Conservation (phyloP, 2,888 invertebrate genomes). For the Tryphoninae sp. region DNA sequence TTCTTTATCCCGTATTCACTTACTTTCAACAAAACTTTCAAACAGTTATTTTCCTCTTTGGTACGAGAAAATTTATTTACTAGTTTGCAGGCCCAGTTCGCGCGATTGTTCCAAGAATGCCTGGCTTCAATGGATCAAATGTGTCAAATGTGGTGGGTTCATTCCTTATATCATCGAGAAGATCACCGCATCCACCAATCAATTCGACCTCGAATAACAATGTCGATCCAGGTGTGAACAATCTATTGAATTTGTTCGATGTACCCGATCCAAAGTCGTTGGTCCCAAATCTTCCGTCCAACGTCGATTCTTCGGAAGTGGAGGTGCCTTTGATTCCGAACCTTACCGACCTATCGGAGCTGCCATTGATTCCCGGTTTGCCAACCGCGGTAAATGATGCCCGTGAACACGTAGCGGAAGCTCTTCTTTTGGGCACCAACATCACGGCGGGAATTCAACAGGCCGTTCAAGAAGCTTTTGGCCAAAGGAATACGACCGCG, state of each 20-base stretch:
- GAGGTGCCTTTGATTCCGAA: conserved; percentile 11
- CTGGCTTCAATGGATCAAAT: conserved; percentile 61
- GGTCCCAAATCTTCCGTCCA: conserved; percentile 35
- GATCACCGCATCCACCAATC: not conserved
- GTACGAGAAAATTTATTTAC: not conserved
- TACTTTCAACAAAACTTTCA: not conserved
- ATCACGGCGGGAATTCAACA: conserved; percentile 63
- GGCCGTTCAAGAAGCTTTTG: conserved; percentile 61
- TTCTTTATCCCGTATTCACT: not conserved
- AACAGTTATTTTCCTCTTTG: not conserved
- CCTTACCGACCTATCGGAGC: conserved; percentile 1
- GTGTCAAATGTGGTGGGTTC: conserved; percentile 20
- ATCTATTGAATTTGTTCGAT: conserved; percentile 20
- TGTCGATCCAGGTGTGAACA: not conserved
- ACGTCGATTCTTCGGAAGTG: not conserved
- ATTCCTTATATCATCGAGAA: conserved; percentile 23
- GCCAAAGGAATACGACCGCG: conserved; percentile 59
- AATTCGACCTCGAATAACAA: conserved; percentile 7
- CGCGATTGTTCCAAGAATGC: conserved; percentile 64
- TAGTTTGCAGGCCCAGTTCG: conserved; percentile 61
- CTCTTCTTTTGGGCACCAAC: conserved; percentile 61
- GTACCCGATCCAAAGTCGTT: conserved; percentile 21
- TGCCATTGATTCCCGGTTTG: conserved; percentile 56
- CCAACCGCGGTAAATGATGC: conserved; percentile 59
- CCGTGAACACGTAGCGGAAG: conserved; percentile 57